A percentile compares a stretch with the other conserved stretches of the same genome.
Conservation (phyloP, 2,888 invertebrate genomes). For the Heliconius sara region DNA sequence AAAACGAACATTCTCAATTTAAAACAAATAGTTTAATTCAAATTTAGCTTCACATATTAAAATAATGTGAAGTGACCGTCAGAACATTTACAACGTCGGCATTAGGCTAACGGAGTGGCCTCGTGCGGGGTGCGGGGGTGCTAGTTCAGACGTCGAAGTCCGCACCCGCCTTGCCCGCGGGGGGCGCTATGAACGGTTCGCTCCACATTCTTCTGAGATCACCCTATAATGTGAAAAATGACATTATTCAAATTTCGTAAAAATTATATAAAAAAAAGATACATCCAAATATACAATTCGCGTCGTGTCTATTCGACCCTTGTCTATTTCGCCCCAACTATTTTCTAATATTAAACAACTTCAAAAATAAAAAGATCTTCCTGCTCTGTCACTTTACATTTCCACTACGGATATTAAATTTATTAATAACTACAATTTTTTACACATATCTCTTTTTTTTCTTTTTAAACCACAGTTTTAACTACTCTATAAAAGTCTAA, state of each 20-base stretch:
- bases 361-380: no score
- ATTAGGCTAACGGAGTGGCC: background rate
- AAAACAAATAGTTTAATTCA: background rate
- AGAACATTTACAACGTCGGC: background rate
- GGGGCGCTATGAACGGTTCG: conserved; percentile 95
- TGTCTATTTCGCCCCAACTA: no score
- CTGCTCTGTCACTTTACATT: no score
- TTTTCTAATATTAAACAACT: no score
- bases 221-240: conserved; percentile 85
- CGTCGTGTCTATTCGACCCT: no score
- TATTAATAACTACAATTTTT: background rate
- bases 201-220: conserved; percentile 99
- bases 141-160: conserved; percentile 80
- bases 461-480: no score
- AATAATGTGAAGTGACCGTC: background rate
- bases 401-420: background rate
- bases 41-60: background rate
- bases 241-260: no score
- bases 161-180: conserved; percentile 86
- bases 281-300: no score
- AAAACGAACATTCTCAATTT: background rate
- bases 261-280: no score
- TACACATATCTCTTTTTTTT: background rate
- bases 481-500: no score
- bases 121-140: conserved; percentile 6